Conservation (phyloP, 30 jellyfish, hydroid and myxozoan species). For the Cassiopea andromeda region DNA sequence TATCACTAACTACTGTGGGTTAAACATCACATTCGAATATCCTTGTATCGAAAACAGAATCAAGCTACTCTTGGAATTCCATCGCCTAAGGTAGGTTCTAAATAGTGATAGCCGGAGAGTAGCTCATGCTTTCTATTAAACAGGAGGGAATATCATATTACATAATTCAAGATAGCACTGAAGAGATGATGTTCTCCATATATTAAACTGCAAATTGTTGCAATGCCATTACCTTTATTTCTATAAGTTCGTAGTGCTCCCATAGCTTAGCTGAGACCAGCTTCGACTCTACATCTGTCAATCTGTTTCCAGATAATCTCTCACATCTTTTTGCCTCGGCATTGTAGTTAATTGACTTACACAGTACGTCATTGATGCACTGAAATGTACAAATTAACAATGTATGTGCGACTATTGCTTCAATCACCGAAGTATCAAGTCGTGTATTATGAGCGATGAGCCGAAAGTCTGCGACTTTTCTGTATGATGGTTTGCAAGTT, state of each 20-base stretch:
- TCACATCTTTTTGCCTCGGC: neutral
- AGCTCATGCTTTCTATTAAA: too few relatives aligned
- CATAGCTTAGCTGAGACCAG: neutral
- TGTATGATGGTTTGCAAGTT: too few relatives aligned
- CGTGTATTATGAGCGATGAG: neutral
- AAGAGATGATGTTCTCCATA: too few relatives aligned
- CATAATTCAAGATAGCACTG: too few relatives aligned
- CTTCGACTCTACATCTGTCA: neutral
- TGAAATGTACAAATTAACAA: neutral
- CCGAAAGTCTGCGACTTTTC: neutral
- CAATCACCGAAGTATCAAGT: neutral
- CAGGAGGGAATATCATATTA: too few relatives aligned
- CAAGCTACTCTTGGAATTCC: too few relatives aligned
- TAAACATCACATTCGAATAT: too few relatives aligned
- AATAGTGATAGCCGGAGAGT: too few relatives aligned
- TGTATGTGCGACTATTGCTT: neutral
- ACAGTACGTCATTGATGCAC: neutral
- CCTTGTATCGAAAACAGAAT: too few relatives aligned
- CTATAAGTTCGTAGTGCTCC: neutral
- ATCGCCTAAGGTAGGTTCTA: too few relatives aligned
- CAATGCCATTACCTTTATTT: neutral
- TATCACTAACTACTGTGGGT: too few relatives aligned
- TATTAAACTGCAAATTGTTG: too few relatives aligned
- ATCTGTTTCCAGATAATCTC: neutral
- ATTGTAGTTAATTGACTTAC: slow-evolving; percentile 9